Percentiles rank a stretch among this genome's conserved stretches.
These are phyloP conservation scores for Cryptus armator DNA, from an alignment of 2,888 invertebrate genomes.

Conservation along the genomic window DNA sequence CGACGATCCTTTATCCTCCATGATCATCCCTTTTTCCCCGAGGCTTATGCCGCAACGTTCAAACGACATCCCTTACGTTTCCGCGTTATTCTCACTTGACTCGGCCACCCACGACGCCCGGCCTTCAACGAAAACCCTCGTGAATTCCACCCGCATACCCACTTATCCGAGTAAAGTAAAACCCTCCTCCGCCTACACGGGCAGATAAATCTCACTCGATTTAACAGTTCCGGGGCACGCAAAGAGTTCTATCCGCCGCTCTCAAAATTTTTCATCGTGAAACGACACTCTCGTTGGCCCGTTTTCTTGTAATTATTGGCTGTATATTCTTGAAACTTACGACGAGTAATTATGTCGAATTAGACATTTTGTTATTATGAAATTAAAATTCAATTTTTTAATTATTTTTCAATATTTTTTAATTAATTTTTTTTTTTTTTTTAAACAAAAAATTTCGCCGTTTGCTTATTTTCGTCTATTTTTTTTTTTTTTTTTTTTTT, in stretches of 20 bases:
- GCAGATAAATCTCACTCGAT: conserved; percentile 60
- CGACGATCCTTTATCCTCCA: conserved; percentile 30
- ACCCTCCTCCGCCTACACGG: not conserved
- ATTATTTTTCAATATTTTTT: too few species aligned
- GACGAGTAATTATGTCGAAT: not conserved
- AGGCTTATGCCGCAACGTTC: conserved; percentile 36
- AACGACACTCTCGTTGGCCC: not conserved
- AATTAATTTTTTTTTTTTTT: too few species aligned
- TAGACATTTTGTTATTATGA: not conserved
- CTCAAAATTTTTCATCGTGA: not conserved
- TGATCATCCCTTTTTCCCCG: conserved; percentile 33
- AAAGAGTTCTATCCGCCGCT: not conserved
- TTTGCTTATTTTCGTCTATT: too few species aligned
- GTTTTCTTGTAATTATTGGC: not conserved
- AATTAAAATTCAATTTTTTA: too few species aligned
- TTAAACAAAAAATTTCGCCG: too few species aligned
- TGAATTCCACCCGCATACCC: conserved; percentile 63
- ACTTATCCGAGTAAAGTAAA: conserved; percentile 53
- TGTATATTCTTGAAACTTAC: not conserved
- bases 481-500: too few species aligned
- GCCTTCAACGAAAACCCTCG: conserved; percentile 21
- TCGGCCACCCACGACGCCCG: conserved; percentile 26
- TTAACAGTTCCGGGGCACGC: conserved; percentile 25
- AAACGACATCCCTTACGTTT: conserved; percentile 17
- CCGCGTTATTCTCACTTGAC: conserved; percentile 29